These are phyloP conservation scores for Sitta carolinensis DNA, from an alignment of 2,797 vertebrate genomes.

Conservation along the genomic window DNA sequence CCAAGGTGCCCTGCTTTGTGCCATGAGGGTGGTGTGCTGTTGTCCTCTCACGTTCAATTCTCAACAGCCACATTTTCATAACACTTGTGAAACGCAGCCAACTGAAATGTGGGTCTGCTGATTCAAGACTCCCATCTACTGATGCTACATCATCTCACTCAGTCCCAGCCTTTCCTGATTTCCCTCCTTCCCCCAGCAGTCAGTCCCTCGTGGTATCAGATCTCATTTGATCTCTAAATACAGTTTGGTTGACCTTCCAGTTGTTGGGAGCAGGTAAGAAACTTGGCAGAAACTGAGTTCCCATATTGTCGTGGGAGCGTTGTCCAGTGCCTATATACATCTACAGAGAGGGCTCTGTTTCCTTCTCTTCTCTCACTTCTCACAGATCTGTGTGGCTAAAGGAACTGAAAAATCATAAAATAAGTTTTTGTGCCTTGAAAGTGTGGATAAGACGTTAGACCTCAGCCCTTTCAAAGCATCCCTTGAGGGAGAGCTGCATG, in stretches of 20 bases:
- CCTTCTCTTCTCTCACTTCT: conserved; percentile 7
- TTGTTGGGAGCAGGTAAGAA: neutral
- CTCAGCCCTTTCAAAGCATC: neutral
- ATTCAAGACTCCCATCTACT: neutral
- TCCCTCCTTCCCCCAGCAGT: neutral
- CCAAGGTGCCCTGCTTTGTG: neutral
- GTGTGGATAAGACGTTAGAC: neutral
- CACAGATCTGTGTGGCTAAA: neutral
- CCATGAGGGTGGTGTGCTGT: neutral
- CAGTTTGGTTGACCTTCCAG: neutral
- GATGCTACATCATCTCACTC: neutral
- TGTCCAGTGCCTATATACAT: neutral
- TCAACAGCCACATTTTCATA: neutral
- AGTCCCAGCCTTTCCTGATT: neutral
- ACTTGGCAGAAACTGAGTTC: neutral
- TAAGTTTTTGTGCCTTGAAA: neutral
- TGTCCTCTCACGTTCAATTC: neutral
- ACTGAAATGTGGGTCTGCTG: neutral
- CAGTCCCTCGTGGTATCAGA: neutral
- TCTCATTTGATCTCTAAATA: neutral
- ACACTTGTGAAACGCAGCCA: neutral
- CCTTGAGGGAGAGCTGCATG: neutral
- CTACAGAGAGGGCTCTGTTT: neutral
- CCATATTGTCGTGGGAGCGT: neutral
- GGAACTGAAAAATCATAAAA: conserved; percentile 23